Evolutionary conservation across 2,113 vertebrate genomes (phyloP), one percentile per base, ranked within the genome.

Genomic region (Xiphorhynchus elegans): DNA sequence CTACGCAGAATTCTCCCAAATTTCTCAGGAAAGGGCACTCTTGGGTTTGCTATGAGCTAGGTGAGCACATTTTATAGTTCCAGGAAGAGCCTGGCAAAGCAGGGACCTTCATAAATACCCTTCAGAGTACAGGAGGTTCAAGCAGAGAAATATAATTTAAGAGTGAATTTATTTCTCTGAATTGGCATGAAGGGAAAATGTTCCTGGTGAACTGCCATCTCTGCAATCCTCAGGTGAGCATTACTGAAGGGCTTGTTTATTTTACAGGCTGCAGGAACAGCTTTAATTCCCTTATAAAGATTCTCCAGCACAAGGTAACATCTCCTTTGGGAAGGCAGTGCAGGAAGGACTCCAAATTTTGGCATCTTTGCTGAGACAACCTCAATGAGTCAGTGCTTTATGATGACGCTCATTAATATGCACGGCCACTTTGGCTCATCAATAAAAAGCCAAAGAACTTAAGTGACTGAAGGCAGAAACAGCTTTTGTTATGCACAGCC

Each of bases 211-310:
- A 29, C 7, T 28, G 58, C 39, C 13, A 0, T 40, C 23, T 40
- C 82, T 52, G 3, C 92, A 96, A 90, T 93, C 93, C 94, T 95
- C 93, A 91, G 93, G 87, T 96, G 94, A 90, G 69, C 18, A 0
- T 15, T 62, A 19, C 31, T 2, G 3, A 76, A 42, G 63, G 70
- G 7, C 44, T 67, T 94, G 90, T 95, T 95, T 83, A 33, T 78
- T 94, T 82, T 55, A n/a, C n/a, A 3, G 17, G 46, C 2, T 2
- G 84, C 74, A 76, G 53, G 84, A 96, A 85, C 91, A 42, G 82
- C 78, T 94, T 95, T 96, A 90, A 96, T 95, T 96, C 68, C 93
- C 87, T 87, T 84, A 85, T 93, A 94, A 90, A 93, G 95, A 95
- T 88, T 94, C 95, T 62, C 5, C 60, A 69, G 85, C 68, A 90